Evolutionary conservation across 2,888 invertebrate genomes (phyloP).

Genomic region (Muschampia plurimacula): DNA sequence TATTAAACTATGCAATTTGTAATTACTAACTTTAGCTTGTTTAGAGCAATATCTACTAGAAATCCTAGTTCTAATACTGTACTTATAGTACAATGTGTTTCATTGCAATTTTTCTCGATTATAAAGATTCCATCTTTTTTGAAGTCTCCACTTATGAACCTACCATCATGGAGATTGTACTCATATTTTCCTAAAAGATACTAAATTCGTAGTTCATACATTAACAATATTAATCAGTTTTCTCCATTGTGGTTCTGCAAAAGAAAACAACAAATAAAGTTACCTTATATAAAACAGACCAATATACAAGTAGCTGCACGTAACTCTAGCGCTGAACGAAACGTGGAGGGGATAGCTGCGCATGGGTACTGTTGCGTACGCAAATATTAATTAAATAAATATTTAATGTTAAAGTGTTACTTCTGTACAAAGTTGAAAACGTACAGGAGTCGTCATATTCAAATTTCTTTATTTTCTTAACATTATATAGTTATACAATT

Average conservation of each 20-base stretch:
- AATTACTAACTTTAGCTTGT: not conserved
- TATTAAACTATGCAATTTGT: not conserved
- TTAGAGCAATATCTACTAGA: not conserved
- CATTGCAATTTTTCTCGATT: not conserved
- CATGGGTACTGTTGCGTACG: no score
- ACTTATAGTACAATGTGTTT: not conserved
- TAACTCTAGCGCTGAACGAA: no score
- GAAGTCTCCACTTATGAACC: not conserved
- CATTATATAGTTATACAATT: no score
- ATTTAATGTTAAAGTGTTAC: no score
- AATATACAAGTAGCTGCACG: no score
- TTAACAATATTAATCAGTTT: conserved; percentile 59
- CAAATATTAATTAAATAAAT: no score
- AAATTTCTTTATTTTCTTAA: no score
- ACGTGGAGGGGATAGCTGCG: no score
- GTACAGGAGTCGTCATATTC: no score
- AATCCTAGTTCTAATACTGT: not conserved
- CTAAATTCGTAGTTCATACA: conserved; percentile 40
- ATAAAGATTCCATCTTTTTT: not conserved
- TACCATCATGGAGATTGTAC: not conserved
- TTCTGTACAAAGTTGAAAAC: no score
- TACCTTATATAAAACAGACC: no score
- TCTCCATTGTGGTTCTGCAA: conserved; percentile 73
- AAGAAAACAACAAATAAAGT: conserved; percentile 32
- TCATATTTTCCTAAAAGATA: conserved; percentile 1